Evolutionary conservation across 2,113 vertebrate species (phyloP), one percentile per base, ranked within the genome.

Genomic region (Siniperca knerii): DNA sequence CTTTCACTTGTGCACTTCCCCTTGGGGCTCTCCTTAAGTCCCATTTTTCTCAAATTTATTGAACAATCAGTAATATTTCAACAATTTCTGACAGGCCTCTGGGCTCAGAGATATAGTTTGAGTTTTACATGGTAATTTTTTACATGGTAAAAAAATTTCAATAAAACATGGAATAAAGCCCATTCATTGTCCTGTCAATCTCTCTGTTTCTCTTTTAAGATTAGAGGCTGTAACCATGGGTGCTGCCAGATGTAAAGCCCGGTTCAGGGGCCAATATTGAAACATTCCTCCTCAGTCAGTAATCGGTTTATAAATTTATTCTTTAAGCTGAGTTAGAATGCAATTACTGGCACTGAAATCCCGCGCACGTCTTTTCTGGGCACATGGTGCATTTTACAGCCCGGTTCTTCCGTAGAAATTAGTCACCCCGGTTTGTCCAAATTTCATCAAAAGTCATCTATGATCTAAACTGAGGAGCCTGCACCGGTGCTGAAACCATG

Each of bases 241-340:
- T 73, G 55, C 69, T 82, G 87, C 82, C 76, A 68, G 75, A 79
- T 80, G 62, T 83, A 89, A 87, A 90, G 81, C 82, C 67, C 46
- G n/a, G 82, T 90, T 89, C 80, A 91, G 87, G 75, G 81, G 84
- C 76, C 89, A 92, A 92, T 91, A 94, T 91, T 93, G 90, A 93
- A 94, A 93, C 95, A 95, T 95, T 95, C 94, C 90, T 86, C 79
- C 84, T 77, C 79, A 74, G 68, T 57, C 62, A 71, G 37, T 94
- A 95, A 96, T 95, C 95, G 91, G 91, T 92, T 96, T 92, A 95
- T 78, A 90, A 77, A 48, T 93, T 92, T 93, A 90, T 93, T 91
- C 84, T 89, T 77, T 93, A 95, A 96, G 82, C 90, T 93, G 91
- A 87, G 77, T 91, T 91, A 95, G 94, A 96, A 95, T 93, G 83